A percentile compares a stretch with the other conserved stretches of the same genome.
phyloP scores from a whole-genome alignment of 2,113 vertebrate genomes.

The Peromyscus californicus region DNA sequence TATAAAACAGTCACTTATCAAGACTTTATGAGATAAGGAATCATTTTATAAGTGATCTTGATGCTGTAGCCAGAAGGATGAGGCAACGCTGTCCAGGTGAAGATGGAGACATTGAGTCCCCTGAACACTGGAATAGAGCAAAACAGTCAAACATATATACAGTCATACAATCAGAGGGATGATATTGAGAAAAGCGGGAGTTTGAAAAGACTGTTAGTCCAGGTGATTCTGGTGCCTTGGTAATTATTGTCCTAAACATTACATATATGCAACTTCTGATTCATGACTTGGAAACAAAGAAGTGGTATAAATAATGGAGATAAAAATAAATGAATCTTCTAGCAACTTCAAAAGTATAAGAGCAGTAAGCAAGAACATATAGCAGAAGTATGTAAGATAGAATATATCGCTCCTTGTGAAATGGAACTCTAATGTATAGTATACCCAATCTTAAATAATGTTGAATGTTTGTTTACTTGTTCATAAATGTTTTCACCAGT shows the following conservation, averaged over 20 bases:
- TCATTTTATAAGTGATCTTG: neutral
- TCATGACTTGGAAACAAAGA: neutral
- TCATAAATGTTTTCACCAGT: neutral
- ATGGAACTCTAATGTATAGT: neutral
- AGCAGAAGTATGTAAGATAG: neutral
- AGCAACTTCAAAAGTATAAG: neutral
- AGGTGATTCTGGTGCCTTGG: neutral
- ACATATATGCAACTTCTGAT: neutral
- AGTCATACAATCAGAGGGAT: neutral
- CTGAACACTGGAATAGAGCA: fast-evolving
- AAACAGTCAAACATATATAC: neutral
- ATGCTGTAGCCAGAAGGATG: neutral
- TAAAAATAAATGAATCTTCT: neutral
- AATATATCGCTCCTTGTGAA: neutral
- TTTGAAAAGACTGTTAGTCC: neutral
- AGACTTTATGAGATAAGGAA: neutral
- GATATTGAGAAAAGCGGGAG: too few species aligned
- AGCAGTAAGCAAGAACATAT: neutral
- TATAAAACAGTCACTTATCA: neutral
- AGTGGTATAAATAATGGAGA: neutral
- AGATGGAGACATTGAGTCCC: neutral
- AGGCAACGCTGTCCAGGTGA: neutral
- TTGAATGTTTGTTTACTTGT: neutral
- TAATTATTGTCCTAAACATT: neutral
- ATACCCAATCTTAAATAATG: neutral